Evolutionary conservation across 2,888 invertebrate genomes (phyloP), one percentile per base, ranked within the genome.

Genomic region (Carpatolechia fugitivella): DNA sequence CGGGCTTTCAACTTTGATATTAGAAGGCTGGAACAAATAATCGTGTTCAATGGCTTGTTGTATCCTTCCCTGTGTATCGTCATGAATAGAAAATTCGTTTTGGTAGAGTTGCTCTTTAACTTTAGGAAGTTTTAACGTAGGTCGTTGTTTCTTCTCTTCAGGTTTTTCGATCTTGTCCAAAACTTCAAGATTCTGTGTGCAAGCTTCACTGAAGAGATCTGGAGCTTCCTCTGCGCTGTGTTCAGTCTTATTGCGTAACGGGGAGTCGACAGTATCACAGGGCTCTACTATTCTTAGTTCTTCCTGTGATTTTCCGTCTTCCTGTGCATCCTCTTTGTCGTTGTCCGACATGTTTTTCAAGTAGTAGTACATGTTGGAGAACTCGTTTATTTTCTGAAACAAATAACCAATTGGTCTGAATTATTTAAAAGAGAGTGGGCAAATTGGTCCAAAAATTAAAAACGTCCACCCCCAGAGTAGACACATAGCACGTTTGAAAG

Each of bases 281-380:
- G 78, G 76, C 70, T 88, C 89, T 58, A 78, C 90, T 77, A 90
- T 86, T 77, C 72, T 76, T 33, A 86, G 64, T 63, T 84, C 67
- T 54, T 87, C 80, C 46, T 91, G 76, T 14, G 88, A 83, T 56
- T 90, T 84, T 8, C 85, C 81, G 51, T 93, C 83, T 56, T 85
- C 82, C 41, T 83, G 79, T 1, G 81, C 78, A 41, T 91, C 92
- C 59, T 93, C 92, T 65, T 91, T 90, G 54, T 90, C 83, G 56
- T 87, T 90, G 62, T 91, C 91, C 36, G 93, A 93, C 82, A 96
- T 94, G 61, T 95, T 95, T 80, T 96, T 96, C 69, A 96, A 91
- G 78, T 96, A 96, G 69, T 95, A 94, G 78, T 96, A 97, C 93
- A 96, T 95, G 74, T 94, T 96, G 51, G 95, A 94, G 74, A 96